A percentile compares a stretch with the other conserved stretches of the same genome.
phyloP scores from a whole-genome alignment of 2,113 vertebrate species.

The Lagopus leucura region DNA sequence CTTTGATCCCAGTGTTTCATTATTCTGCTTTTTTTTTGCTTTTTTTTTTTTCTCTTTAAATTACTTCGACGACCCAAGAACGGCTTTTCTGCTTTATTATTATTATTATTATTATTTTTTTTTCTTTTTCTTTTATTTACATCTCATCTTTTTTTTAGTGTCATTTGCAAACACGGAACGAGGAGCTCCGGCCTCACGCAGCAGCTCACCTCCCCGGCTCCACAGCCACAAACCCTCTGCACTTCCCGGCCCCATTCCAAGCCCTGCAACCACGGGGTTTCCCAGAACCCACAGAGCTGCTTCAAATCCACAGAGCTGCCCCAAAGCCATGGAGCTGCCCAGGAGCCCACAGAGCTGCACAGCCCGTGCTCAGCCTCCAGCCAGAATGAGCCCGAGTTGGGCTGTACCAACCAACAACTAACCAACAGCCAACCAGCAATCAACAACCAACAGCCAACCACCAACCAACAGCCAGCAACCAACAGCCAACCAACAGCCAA shows the following conservation, averaged over 20 bases:
- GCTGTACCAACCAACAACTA: not conserved
- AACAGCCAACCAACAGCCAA: no score
- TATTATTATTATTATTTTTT: no score
- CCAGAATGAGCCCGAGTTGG: no score
- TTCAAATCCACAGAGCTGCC: not conserved
- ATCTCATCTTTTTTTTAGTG: conserved; percentile 61
- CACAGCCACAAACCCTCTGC: not conserved
- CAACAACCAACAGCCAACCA: no score
- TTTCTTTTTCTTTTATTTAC: conserved; percentile 45
- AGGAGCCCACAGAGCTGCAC: not conserved
- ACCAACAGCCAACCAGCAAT: no score
- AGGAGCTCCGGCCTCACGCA: conserved; percentile 21
- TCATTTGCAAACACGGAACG: conserved; percentile 33
- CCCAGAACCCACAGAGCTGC: no score
- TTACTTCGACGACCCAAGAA: not conserved
- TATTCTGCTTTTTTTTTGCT: not conserved
- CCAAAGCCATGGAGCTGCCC: no score
- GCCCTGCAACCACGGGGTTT: not conserved
- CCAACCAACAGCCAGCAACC: no score
- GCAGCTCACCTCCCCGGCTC: not conserved
- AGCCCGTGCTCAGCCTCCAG: not conserved
- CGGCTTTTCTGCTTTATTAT: not conserved
- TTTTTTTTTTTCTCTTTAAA: not conserved
- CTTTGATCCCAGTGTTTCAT: conserved; percentile 22
- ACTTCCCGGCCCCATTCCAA: not conserved